phyloP scores from a whole-genome alignment of 2,888 invertebrate species.

The Actias luna region DNA sequence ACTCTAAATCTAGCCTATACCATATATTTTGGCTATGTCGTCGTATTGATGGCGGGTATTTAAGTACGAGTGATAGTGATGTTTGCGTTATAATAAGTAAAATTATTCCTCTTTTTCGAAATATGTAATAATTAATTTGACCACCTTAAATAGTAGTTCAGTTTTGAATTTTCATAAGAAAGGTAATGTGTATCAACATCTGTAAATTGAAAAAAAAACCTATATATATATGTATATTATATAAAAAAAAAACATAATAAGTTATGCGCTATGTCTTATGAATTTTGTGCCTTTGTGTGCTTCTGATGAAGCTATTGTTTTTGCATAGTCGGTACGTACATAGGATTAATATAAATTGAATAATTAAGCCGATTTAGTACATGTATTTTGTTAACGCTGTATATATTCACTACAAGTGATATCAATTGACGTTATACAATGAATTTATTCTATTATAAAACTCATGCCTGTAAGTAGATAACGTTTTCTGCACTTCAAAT shows the following conservation, averaged over 20 bases:
- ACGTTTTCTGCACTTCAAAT: background rate
- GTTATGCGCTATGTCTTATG: slow-evolving; percentile 71
- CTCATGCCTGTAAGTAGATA: background rate
- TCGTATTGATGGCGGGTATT: background rate
- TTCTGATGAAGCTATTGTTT: slow-evolving; percentile 63
- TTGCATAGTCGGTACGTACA: slow-evolving; percentile 45
- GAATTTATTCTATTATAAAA: background rate
- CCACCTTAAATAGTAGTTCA: background rate
- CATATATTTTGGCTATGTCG: background rate
- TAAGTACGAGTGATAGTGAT: background rate
- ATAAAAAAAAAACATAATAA: slow-evolving; percentile 10
- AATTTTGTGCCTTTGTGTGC: slow-evolving; percentile 77
- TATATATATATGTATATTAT: background rate
- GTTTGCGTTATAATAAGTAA: background rate
- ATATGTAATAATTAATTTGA: background rate
- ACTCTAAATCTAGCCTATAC: background rate
- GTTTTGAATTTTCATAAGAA: background rate
- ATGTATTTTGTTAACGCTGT: slow-evolving; percentile 30
- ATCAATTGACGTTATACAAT: background rate
- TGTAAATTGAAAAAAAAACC: background rate
- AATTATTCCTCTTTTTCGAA: background rate
- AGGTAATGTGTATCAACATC: background rate
- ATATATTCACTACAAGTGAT: slow-evolving; percentile 8
- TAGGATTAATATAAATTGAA: slow-evolving; percentile 30
- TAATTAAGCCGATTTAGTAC: slow-evolving; percentile 30